Evolutionary conservation across 2,888 invertebrate genomes (phyloP), one percentile per base, ranked within the genome.

Genomic region (Myopa tessellatipennis): DNA sequence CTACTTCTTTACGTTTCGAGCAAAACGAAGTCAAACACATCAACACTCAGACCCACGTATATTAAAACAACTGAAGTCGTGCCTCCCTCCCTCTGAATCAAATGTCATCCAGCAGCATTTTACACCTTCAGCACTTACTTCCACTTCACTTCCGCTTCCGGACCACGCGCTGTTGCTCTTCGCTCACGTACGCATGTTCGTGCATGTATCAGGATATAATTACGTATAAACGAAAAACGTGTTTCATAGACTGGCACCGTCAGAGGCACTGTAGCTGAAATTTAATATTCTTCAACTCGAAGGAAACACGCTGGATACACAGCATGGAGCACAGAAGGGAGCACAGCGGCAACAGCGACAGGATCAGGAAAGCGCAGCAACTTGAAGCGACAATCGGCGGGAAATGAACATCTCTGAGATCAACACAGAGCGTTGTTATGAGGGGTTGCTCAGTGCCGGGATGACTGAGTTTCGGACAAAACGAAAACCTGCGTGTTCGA

Each of bases 151-250:
- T 18, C 65, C 5, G 14, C 6, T 16, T 65, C 61, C 61, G 18
- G 26, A 4, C n/a, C 18, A 26, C 26, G 18, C 8, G 5, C 40
- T 40, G n/a, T n/a, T 40, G 40, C 8, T 4, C 40, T 40, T 40
- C 5, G 5, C 10, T 12, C 65, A 38, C 65, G 38, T 14, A 65
- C 38, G 65, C 65, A 38, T 65, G 38, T 38, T 14, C 38, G 6
- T 70, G 55, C 70, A 55, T 70, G 70, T 55, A 26, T 52, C 70
- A 70, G 70, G 70, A 70, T 70, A 55, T 55, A 70, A 70, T 70
- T 70, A 70, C 55, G 52, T 34, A 52, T 16, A 26, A 65, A 65
- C 65, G 65, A 65, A 65, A 34, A 16, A 36, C 65, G 36, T 65
- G 65, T 65, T 65, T 38, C 3, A 38, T 26, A 26, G 26, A 3